These are phyloP conservation scores for Myiotriccus ornatus DNA, from an alignment of 2,797 vertebrate genomes.

Conservation along the genomic window DNA sequence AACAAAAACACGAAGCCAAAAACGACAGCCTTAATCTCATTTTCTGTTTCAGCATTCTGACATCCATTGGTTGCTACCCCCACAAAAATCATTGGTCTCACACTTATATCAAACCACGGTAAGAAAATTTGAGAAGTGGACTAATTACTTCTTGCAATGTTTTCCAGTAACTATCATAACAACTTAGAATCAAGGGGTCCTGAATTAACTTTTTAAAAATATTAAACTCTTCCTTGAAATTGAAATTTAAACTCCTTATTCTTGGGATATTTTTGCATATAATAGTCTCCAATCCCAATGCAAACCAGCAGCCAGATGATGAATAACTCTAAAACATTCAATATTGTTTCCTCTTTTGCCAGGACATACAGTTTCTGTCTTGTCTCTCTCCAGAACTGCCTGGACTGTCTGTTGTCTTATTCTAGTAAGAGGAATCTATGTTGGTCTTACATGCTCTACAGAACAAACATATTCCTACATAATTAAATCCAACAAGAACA, in stretches of 20 bases:
- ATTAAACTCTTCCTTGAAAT: neutral
- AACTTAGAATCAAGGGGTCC: neutral
- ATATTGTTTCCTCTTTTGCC: neutral
- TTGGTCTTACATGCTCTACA: neutral
- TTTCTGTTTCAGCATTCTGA: neutral
- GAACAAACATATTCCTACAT: neutral
- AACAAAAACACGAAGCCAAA: too few relatives aligned
- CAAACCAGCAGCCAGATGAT: neutral
- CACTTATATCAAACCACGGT: neutral
- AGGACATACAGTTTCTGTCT: neutral
- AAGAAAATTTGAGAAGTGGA: neutral
- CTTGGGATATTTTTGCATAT: neutral
- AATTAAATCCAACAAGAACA: neutral
- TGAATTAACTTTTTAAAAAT: neutral
- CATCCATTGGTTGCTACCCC: neutral
- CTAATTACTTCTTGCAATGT: neutral
- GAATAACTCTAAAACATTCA: neutral
- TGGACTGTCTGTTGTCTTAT: neutral
- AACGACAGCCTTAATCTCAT: neutral
- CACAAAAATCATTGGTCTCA: neutral
- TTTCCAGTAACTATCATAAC: neutral
- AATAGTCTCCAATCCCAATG: neutral
- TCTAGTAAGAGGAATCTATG: neutral
- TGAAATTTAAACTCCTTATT: neutral
- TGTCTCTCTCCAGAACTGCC: neutral